Percentiles rank a stretch among this genome's conserved stretches.
Evolutionary conservation across 2,888 invertebrate species (phyloP).

Genomic region (Argyresthia goedartella): DNA sequence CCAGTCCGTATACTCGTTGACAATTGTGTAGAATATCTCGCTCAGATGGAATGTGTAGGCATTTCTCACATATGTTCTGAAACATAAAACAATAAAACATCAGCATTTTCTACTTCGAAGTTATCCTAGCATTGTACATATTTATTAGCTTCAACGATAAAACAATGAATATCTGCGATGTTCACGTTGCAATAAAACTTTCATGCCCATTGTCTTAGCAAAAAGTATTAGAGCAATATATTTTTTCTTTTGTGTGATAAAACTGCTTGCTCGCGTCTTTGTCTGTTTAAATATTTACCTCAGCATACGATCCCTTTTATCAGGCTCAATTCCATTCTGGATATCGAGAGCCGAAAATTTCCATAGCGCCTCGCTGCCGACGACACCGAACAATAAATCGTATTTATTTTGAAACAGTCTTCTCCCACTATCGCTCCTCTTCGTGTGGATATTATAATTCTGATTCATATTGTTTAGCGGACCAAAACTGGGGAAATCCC

Average conservation of each 20-base stretch:
- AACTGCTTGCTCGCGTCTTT: too few species aligned
- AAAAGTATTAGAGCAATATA: too few species aligned
- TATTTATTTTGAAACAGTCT: constrained; percentile 76
- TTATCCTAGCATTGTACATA: too few species aligned
- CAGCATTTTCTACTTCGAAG: background rate
- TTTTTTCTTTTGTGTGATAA: too few species aligned
- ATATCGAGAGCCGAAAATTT: constrained; percentile 88
- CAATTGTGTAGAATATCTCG: constrained; percentile 96
- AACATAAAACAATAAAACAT: constrained; percentile 15
- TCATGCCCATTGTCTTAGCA: too few species aligned
- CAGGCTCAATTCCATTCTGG: constrained; percentile 88
- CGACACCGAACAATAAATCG: constrained; percentile 91
- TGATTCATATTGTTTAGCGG: constrained; percentile 68
- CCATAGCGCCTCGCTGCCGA: constrained; percentile 93
- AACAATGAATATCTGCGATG: background rate
- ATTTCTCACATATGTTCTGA: constrained; percentile 91
- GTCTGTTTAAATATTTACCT: constrained; percentile 31
- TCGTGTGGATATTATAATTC: constrained; percentile 67
- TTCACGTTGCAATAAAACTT: background rate
- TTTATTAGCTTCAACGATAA: too few species aligned
- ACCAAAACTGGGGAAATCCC: constrained; percentile 74
- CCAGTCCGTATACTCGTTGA: constrained; percentile 99
- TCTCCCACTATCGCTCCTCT: constrained; percentile 73
- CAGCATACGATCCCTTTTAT: constrained; percentile 87
- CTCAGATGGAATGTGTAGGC: constrained; percentile 95